These are phyloP conservation scores for Neoarius graeffei DNA, from an alignment of 2,113 vertebrate species.

Conservation along the genomic window DNA sequence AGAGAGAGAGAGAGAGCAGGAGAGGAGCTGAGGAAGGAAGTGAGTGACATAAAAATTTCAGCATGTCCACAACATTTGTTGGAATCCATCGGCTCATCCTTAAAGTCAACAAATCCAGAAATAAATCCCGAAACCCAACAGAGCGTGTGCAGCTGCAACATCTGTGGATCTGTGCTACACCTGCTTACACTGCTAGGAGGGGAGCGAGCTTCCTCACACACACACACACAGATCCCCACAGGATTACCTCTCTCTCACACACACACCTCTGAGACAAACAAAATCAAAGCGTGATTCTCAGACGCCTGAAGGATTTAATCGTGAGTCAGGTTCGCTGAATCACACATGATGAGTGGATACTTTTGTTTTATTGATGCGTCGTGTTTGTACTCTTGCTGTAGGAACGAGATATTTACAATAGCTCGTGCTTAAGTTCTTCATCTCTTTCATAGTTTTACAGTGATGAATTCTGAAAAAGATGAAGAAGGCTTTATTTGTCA, in stretches of 20 bases:
- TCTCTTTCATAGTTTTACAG: neutral
- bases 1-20: neutral
- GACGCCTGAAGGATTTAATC: constrained; percentile 18
- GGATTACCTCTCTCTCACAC: neutral
- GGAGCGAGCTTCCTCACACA: neutral
- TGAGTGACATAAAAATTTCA: neutral
- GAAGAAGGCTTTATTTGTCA: no score
- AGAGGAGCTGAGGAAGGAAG: neutral
- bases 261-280: neutral
- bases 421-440: neutral
- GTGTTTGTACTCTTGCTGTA: neutral
- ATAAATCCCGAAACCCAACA: neutral
- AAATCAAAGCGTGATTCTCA: neutral
- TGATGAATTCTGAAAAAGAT: neutral
- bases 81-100: neutral
- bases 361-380: neutral
- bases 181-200: constrained; percentile 29
- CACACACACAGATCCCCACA: neutral
- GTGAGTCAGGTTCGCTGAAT: neutral
- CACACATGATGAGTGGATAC: neutral
- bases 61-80: constrained; percentile 3
- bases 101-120: constrained; percentile 28
- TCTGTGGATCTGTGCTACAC: constrained; percentile 25
- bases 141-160: neutral
- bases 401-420: neutral